Percentiles rank a stretch among this genome's conserved stretches.
These are phyloP conservation scores for Melieria picta DNA, from an alignment of 2,888 invertebrate genomes.

Conservation along the genomic window DNA sequence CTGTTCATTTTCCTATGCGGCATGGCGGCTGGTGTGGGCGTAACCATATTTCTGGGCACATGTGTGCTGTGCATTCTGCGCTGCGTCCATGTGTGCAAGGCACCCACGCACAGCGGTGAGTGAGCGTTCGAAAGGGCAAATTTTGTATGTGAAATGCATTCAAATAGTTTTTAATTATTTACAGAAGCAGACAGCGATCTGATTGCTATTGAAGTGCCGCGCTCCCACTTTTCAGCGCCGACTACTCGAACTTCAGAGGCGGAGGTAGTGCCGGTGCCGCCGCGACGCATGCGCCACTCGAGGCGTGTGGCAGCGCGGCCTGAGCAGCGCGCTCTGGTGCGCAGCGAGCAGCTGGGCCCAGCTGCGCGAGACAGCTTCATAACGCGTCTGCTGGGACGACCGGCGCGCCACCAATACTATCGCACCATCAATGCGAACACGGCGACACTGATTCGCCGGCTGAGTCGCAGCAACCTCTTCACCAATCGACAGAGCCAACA, in stretches of 20 bases:
- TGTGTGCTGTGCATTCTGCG: constrained; percentile 22
- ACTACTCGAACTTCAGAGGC: not conserved
- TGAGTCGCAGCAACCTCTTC: constrained; percentile 64
- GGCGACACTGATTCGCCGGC: constrained; percentile 61
- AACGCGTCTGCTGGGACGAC: constrained; percentile 61
- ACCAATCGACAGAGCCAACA: constrained; percentile 55
- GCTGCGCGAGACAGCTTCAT: constrained; percentile 54
- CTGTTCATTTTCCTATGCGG: constrained; percentile 58
- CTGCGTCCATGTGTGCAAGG: not conserved
- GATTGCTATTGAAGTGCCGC: too few species aligned
- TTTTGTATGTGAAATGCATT: too few species aligned
- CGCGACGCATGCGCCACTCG: not conserved
- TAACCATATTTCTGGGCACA: constrained; percentile 49
- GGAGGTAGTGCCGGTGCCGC: constrained; percentile 1
- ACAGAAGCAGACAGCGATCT: not conserved
- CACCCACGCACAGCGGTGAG: not conserved
- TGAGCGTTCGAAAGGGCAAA: too few species aligned
- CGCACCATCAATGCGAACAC: constrained; percentile 62
- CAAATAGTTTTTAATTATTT: too few species aligned
- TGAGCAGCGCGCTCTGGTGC: constrained; percentile 13
- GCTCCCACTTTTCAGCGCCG: not conserved
- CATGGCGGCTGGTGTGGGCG: constrained; percentile 54
- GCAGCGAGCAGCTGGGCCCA: constrained; percentile 20
- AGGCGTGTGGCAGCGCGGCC: constrained; percentile 4
- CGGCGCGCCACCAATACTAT: constrained; percentile 61